Base-by-base conservation (phyloP, 2,113 vertebrate genomes). In the Pycnonotus jocosus region DNA sequence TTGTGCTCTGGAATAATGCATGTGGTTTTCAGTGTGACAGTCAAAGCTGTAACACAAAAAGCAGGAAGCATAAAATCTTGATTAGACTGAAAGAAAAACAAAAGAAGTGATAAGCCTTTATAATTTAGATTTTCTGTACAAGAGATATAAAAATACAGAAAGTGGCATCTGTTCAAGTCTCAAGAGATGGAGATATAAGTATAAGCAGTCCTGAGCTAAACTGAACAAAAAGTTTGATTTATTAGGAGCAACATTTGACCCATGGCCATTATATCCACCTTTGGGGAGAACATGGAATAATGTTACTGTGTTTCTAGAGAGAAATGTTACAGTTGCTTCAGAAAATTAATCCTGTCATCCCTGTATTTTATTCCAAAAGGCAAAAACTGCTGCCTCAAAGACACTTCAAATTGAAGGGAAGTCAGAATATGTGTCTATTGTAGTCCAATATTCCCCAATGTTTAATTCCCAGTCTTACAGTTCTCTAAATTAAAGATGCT, bases 41-140 rank as follows among this genome's bases (percentile, higher is more conserved):
- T 47, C 54, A 53, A 91, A 92, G 62, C 33, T 83, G 17, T 24
- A 73, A 83, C 45, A 9, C 33, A 79, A 94, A 94, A 90, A 81
- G 85, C 69, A 85, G 66, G 61, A 89, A 88, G 66, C 38, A 82
- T 47, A 90, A 84, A 92, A 80, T 84, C 86, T 88, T 88, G 60
- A 82, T 91, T 88, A 81, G 38, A 62, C 25, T 45, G 44, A 64
- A 88, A 92, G 45, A 83, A 91, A 97, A 94, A 44, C 35, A 72
- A 57, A 91, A 91, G 31, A 70, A 82, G 31, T 22, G 4, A 81
- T 87, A 92, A 91, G 27, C 22, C 54, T 77, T 80, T 88, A 56
- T 71, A 88, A 92, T 86, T 88, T 47, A 91, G 73, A 87, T 90
- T 94, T 94, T 57, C 69, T 61, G 19, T 53, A 56, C 45, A 27